Percentiles rank a stretch among this genome's conserved stretches.
Evolutionary conservation across 2,888 invertebrate species (phyloP).

Genomic region (Belgica antarctica): DNA sequence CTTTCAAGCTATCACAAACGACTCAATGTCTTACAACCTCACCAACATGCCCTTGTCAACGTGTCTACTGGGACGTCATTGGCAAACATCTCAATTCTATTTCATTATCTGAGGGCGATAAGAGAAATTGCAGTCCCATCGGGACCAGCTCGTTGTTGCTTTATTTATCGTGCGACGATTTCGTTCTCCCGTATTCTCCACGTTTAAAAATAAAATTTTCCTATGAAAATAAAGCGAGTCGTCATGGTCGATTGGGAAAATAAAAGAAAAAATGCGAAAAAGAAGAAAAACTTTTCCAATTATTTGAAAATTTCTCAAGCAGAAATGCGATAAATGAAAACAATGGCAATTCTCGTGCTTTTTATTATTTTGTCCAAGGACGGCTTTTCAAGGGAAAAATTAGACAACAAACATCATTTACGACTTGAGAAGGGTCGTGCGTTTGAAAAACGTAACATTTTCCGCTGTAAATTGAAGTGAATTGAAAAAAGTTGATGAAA

Average conservation of each 20-base stretch:
- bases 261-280: slow-evolving; percentile 1
- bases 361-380: slow-evolving; percentile 3
- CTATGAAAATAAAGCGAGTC: no score
- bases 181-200: no score
- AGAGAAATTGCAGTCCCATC: no score
- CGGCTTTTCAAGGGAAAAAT: neutral
- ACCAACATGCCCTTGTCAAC: no score
- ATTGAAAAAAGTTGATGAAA: no score
- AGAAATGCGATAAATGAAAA: slow-evolving; percentile 27
- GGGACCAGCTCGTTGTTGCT: no score
- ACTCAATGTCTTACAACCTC: no score
- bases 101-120: no score
- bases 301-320: slow-evolving; percentile 19
- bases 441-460: neutral
- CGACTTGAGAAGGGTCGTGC: neutral
- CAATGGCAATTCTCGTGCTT: slow-evolving; percentile 2
- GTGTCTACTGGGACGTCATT: no score
- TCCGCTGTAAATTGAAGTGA: neutral
- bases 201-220: no score
- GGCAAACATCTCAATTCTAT: no score
- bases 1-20: neutral
- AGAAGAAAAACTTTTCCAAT: slow-evolving; percentile 16
- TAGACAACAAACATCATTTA: neutral
- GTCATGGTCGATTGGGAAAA: slow-evolving; percentile 3
- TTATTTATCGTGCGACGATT: no score